Evolutionary conservation across 2,888 invertebrate species (phyloP), one percentile per base, ranked within the genome.

Genomic region (Cheilosia vernalis): DNA sequence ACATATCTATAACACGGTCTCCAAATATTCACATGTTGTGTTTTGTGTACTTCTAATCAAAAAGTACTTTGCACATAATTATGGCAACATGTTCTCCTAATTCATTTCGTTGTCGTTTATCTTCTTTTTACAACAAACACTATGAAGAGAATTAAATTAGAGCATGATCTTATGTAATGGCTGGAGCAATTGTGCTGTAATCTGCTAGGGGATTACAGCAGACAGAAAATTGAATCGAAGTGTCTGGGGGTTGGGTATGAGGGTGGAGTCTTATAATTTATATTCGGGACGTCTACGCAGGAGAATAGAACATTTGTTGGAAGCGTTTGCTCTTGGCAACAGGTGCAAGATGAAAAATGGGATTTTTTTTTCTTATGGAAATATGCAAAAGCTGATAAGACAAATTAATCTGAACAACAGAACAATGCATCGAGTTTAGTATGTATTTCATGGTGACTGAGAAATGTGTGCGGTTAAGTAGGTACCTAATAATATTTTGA

Each of bases 121-220:
- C 24, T 42, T 56, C 37, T 37, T 58, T n/a, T 40, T 27, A 21
- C 9, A n/a, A 9, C 42, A 47, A 49, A 13, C 6, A 15, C 24
- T 60, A 24, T 37, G 53, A 61, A 47, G 67, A 47, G 40, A 69
- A 70, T 70, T 69, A 78, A 69, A 69, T 78, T 63, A 69, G 47
- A 63, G 40, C 78, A 78, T 70, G 78, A 78, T 78, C 63, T 70
- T 56, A 61, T 47, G 70, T 78, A 78, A 78, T 78, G 56, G 61
- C 55, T 47, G 63, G n/a, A 78, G 69, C 63, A 78, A 63, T 69
- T 78, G 53, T 61, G 78, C 33, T 63, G 69, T 78, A 70, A 78
- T 78, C 78, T 63, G 19, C 61, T 47, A 13, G 47, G 67, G 55
- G 78, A 78, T 78, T 70, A 70, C 69, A 69, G 24, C 30, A 70